These are phyloP conservation scores for Aspidiotus destructor DNA, from an alignment of 2,888 invertebrate genomes.

Conservation along the genomic window DNA sequence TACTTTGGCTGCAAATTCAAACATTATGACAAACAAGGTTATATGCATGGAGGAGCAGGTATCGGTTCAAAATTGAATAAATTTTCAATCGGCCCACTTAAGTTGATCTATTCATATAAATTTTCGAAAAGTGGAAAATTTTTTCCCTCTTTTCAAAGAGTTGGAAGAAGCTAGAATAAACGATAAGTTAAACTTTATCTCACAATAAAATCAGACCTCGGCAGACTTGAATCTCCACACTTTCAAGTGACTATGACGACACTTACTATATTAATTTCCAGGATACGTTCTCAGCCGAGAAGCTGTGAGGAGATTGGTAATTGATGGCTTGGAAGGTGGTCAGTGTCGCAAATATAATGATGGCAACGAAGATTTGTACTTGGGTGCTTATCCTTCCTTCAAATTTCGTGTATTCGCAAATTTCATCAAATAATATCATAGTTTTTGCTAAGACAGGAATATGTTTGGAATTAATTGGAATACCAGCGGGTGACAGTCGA, in stretches of 20 bases:
- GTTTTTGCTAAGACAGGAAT: constrained; percentile 46
- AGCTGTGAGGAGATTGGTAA: constrained; percentile 68
- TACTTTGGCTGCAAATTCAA: constrained; percentile 89
- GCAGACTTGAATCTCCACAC: too few relatives aligned
- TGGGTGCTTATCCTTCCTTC: constrained; percentile 51
- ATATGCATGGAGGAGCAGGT: constrained; percentile 80
- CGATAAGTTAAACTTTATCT: too few relatives aligned
- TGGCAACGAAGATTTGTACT: constrained; percentile 86
- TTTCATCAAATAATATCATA: too few relatives aligned
- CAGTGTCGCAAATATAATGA: constrained; percentile 58
- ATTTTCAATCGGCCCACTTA: too few relatives aligned
- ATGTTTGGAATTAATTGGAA: constrained; percentile 70
- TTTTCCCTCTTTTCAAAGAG: too few relatives aligned
- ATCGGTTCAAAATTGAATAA: too few relatives aligned
- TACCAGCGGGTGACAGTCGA: constrained; percentile 76
- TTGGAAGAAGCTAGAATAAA: too few relatives aligned
- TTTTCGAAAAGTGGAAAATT: too few relatives aligned
- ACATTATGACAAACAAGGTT: constrained; percentile 71
- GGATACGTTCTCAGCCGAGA: constrained; percentile 87
- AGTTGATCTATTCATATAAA: too few relatives aligned
- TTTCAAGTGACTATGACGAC: too few relatives aligned
- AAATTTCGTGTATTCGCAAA: too few relatives aligned
- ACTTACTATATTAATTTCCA: constrained; percentile 35
- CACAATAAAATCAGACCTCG: too few relatives aligned
- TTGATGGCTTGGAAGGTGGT: constrained; percentile 58